Percentiles rank a stretch among this genome's conserved stretches.
phyloP scores from a whole-genome alignment of 2,888 invertebrate species.

The Harmothoe impar region DNA sequence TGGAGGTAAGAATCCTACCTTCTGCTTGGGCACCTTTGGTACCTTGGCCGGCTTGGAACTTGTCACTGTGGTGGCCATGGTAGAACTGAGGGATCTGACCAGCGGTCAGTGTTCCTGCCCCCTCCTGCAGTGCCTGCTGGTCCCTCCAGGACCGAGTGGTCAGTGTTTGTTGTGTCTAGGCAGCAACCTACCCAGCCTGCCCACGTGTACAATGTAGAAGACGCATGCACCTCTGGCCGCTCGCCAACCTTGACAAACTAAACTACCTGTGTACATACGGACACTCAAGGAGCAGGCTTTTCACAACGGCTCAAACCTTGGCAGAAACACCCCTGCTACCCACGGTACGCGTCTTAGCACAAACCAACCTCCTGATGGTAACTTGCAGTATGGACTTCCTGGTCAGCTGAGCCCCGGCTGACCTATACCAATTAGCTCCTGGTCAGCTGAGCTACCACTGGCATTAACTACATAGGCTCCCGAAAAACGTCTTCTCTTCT shows the following conservation, averaged over 20 bases:
- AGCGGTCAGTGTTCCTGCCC: background rate
- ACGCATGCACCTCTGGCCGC: background rate
- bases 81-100: background rate
- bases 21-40: background rate
- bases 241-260: background rate
- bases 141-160: background rate
- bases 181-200: background rate
- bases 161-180: conserved; percentile 32
- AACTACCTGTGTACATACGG: no score
- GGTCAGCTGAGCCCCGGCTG: no score
- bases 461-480: no score
- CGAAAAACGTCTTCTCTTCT: no score
- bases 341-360: no score
- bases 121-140: background rate
- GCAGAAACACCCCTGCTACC: no score
- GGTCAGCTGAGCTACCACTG: no score
- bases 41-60: background rate
- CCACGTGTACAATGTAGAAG: background rate
- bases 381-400: no score
- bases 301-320: no score
- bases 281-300: no score
- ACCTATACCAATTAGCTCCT: no score
- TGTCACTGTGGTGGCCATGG: background rate
- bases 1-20: background rate
- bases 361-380: no score